phyloP scores from a whole-genome alignment of 2,797 vertebrate genomes.

The Alauda arvensis region DNA sequence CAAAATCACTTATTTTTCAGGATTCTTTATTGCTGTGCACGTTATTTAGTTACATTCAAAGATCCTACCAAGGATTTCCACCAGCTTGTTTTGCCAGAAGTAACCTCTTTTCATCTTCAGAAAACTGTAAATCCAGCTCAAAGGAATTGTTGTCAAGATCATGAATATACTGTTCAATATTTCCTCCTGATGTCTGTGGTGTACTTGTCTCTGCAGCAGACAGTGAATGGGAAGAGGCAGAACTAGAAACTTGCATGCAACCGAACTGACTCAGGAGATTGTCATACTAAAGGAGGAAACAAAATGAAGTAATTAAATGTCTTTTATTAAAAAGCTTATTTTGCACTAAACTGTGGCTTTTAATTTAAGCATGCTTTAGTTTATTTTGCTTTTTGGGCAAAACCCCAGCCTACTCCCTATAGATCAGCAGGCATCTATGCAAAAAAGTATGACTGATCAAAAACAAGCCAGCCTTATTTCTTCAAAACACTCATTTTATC shows the following conservation, averaged over 20 bases:
- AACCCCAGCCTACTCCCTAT: not conserved
- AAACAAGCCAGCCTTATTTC: not conserved
- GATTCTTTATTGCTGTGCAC: not conserved
- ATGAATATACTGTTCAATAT: slow-evolving; percentile 97
- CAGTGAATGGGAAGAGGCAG: slow-evolving; percentile 85
- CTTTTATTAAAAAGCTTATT: not conserved
- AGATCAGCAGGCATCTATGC: not conserved
- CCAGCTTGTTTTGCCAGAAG: slow-evolving; percentile 92
- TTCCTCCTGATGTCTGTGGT: slow-evolving; percentile 87
- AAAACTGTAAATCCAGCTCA: slow-evolving; percentile 95
- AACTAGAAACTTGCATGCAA: slow-evolving; percentile 95
- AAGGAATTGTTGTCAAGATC: slow-evolving; percentile 96
- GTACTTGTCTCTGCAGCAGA: slow-evolving; percentile 76
- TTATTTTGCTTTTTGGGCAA: not conserved
- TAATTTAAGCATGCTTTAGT: not conserved
- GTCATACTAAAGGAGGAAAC: slow-evolving; percentile 82
- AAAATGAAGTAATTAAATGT: not conserved
- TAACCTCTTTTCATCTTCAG: slow-evolving; percentile 90
- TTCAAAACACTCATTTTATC: not conserved
- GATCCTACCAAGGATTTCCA: slow-evolving; percentile 92
- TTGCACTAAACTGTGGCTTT: not conserved
- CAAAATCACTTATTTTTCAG: not conserved
- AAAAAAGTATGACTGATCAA: not conserved
- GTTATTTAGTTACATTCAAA: not conserved
- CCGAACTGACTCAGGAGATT: slow-evolving; percentile 98